These are phyloP conservation scores for Eilema griseolum DNA, from an alignment of 2,888 invertebrate species.

Conservation along the genomic window DNA sequence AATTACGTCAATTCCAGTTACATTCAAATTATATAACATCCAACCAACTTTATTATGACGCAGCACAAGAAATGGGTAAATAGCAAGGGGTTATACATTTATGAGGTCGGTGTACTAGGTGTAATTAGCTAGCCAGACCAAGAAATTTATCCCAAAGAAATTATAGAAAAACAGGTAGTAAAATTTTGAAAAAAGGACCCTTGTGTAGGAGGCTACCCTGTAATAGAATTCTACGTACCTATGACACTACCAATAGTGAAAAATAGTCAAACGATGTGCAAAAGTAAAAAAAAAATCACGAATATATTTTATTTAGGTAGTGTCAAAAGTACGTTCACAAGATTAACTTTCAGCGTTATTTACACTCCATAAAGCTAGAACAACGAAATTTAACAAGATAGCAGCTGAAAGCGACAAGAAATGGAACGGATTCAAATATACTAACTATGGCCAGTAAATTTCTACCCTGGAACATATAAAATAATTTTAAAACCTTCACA, in stretches of 20 bases:
- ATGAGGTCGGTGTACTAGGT: not conserved
- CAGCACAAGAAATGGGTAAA: not conserved
- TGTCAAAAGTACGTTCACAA: constrained; percentile 8
- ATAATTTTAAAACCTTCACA: constrained; percentile 47
- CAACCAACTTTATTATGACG: constrained; percentile 3
- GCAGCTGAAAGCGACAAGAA: constrained; percentile 54
- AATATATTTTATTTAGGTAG: not conserved
- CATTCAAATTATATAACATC: not conserved
- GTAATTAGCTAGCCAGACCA: constrained; percentile 25
- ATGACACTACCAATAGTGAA: not conserved
- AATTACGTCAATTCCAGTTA: not conserved
- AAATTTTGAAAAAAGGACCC: not conserved
- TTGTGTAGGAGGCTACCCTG: constrained; percentile 17
- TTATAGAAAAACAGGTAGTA: constrained; percentile 20
- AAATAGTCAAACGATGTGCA: not conserved
- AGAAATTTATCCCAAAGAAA: constrained; percentile 20
- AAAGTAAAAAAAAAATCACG: not conserved
- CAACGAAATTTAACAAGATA: constrained; percentile 41
- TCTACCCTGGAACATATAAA: constrained; percentile 64
- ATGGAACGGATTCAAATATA: constrained; percentile 54
- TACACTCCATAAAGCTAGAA: constrained; percentile 39
- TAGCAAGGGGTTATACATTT: not conserved
- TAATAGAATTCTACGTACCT: not conserved
- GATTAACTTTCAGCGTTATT: constrained; percentile 21
- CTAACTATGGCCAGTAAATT: constrained; percentile 69